phyloP scores from a whole-genome alignment of 2,888 invertebrate genomes.

The Pandemis corylana region DNA sequence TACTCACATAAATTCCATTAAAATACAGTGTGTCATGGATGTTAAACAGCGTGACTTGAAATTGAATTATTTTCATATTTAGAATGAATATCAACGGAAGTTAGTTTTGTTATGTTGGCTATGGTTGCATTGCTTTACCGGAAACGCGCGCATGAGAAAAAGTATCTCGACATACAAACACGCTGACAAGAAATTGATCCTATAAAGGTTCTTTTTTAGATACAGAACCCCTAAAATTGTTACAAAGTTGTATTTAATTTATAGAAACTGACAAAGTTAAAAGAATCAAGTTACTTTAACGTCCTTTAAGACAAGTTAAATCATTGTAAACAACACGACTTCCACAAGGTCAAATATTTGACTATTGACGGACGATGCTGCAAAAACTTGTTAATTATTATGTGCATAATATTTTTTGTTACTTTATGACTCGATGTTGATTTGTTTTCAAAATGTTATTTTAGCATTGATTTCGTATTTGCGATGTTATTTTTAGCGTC shows the following conservation, averaged over 20 bases:
- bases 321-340: slow-evolving; percentile 10
- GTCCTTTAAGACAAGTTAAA: not conserved
- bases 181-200: no score
- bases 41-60: not conserved
- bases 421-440: not conserved
- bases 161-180: no score
- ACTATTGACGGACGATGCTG: not conserved
- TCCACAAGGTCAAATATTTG: slow-evolving; percentile 4
- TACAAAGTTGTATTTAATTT: not conserved
- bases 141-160: no score
- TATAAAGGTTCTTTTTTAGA: no score
- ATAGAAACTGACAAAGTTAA: not conserved
- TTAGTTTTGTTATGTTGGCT: not conserved
- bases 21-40: slow-evolving; percentile 26
- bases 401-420: slow-evolving; percentile 1
- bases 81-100: not conserved
- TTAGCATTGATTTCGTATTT: slow-evolving; percentile 2
- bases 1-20: slow-evolving; percentile 56
- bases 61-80: not conserved
- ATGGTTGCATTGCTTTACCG: not conserved
- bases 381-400: slow-evolving; percentile 8
- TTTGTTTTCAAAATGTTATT: not conserved
- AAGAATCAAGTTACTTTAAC: not conserved
- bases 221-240: no score
- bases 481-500: not conserved